These are phyloP conservation scores for Berghia stephanieae DNA, from an alignment of 1,140 invertebrate species.

Conservation along the genomic window DNA sequence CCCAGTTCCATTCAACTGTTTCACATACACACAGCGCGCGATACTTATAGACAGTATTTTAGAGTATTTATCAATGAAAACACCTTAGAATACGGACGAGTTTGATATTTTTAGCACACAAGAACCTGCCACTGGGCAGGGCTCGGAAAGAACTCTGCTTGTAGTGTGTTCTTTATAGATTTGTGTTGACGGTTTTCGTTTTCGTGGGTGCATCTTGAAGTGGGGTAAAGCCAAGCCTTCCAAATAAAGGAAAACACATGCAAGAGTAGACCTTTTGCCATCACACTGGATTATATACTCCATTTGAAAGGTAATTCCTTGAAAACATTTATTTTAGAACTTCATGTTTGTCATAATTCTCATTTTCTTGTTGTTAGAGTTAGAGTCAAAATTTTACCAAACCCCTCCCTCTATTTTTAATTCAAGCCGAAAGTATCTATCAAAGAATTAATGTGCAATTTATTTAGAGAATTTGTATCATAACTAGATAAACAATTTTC, in stretches of 20 bases:
- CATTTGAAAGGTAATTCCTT: too few relatives aligned
- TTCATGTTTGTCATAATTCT: too few relatives aligned
- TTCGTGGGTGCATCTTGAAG: neutral
- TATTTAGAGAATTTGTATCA: too few relatives aligned
- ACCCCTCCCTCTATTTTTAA: too few relatives aligned
- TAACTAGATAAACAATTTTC: too few relatives aligned
- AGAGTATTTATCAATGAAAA: constrained; percentile 7
- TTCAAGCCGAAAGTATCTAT: too few relatives aligned
- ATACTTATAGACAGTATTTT: neutral
- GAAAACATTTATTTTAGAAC: too few relatives aligned
- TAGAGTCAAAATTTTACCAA: too few relatives aligned
- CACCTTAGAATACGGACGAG: neutral
- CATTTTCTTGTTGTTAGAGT: too few relatives aligned
- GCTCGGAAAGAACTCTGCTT: neutral
- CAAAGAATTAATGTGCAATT: too few relatives aligned
- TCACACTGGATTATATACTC: too few relatives aligned
- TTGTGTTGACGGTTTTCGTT: neutral
- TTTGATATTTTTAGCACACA: constrained; percentile 32
- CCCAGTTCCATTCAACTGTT: too few relatives aligned
- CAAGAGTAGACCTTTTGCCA: neutral
- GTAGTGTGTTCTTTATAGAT: neutral
- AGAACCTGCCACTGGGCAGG: neutral
- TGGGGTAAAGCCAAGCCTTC: neutral
- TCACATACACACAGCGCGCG: neutral
- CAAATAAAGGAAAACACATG: neutral